Evolutionary conservation across 2,888 invertebrate species (phyloP), one percentile per base, ranked within the genome.

Genomic region (Ptilodon capucinus): DNA sequence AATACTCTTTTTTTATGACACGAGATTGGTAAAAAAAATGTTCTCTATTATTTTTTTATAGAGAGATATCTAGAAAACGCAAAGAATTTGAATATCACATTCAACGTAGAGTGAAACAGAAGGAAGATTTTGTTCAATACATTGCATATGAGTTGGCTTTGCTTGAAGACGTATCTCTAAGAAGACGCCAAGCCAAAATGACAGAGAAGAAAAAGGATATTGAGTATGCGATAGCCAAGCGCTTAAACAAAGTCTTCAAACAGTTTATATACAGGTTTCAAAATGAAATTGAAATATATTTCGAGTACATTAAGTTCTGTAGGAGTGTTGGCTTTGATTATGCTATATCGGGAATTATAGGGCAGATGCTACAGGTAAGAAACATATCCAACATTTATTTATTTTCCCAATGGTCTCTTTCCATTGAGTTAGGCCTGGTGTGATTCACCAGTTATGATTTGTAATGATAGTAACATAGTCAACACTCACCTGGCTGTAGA

Each of bases 221-320:
- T 66, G 93, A 97, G 76, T 92, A 92, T 74, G 84, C 93, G 0
- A 94, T 97, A 59, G 91, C 94, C 0, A 94, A 93, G 50, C 92
- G 95, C 56, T 92, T 97, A 8, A 94, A 95, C 68, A 92, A 92
- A 68, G 81, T 97, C 17, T 97, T 95, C 72, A 94, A 94, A 73
- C 94, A 94, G 62, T 94, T 94, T 16, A 90, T 95, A 45, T 88
- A 90, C 25, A 91, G 93, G 56, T 97, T 95, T 71, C 93, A 95
- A 65, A 92, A 94, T 68, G 95, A 97, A 71, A 82, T 95, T 32
- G 92, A 94, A 57, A 89, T 97, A 46, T 96, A 95, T 93, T 91
- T 95, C 66, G 94, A 95, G 36, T 95, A 95, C 69, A 94, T 97
- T 44, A 95, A 95, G 68, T 97, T 97, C 76, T 95, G 95, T 67